Evolutionary conservation across 2,113 vertebrate species (phyloP).

Genomic region (Nestor notabilis): DNA sequence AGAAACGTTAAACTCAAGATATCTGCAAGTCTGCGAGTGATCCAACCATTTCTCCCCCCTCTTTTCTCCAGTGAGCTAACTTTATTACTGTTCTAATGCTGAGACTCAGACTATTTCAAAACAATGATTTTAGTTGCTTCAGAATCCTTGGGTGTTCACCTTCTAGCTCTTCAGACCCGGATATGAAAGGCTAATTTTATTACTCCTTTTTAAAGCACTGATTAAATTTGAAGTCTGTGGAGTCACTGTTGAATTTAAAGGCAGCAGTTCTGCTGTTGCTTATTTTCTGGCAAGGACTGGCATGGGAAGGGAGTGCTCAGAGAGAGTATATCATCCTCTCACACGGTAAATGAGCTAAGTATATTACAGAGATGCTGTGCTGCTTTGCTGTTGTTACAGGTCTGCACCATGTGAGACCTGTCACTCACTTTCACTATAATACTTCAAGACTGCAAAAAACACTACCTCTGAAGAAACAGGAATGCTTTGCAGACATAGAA

Average conservation of each 20-base stretch:
- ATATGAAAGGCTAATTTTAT: not conserved
- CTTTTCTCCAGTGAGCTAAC: not conserved
- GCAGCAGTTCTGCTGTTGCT: not conserved
- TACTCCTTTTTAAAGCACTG: not conserved
- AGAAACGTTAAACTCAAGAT: not conserved
- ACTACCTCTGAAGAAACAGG: not conserved
- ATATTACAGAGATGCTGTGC: not conserved
- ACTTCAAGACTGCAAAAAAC: not conserved
- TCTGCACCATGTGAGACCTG: not conserved
- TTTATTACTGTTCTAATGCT: not conserved
- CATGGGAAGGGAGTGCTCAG: not conserved
- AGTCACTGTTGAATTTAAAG: not conserved
- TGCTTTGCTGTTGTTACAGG: not conserved
- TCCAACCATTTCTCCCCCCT: not conserved
- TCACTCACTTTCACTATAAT: not conserved
- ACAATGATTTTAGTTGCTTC: not conserved
- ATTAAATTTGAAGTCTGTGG: not conserved
- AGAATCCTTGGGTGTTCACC: not conserved
- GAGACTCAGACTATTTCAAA: not conserved
- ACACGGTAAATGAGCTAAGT: not conserved
- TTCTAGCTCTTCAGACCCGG: not conserved
- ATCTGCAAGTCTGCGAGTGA: not conserved
- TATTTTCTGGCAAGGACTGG: not conserved
- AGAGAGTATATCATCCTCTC: not conserved
- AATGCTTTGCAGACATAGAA: not conserved